Evolutionary conservation across 2,888 invertebrate genomes (phyloP).

Genomic region (Drosophila robusta): DNA sequence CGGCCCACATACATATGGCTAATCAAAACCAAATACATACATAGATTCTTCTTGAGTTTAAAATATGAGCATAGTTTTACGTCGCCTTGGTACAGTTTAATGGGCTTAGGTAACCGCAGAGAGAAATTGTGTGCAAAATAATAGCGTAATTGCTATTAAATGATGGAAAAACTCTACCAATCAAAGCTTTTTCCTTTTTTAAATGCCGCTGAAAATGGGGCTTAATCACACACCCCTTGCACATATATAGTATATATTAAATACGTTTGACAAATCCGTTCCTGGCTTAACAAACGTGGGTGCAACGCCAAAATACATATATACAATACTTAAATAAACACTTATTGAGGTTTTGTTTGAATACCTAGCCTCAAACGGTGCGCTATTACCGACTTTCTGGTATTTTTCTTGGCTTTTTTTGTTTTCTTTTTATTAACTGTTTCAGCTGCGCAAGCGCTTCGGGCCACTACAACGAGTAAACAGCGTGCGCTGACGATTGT

Average conservation of each 20-base stretch:
- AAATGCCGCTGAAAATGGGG: constrained; percentile 30
- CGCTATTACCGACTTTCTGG: constrained; percentile 38
- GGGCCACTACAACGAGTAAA: constrained; percentile 32
- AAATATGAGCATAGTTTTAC: constrained; percentile 1
- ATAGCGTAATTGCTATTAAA: constrained; percentile 47
- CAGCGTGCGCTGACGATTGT: constrained; percentile 72
- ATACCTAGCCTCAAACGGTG: constrained; percentile 32
- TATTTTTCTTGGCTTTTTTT: constrained; percentile 27
- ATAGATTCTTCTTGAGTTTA: not conserved
- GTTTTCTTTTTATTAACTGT: constrained; percentile 10
- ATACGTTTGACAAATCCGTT: constrained; percentile 45
- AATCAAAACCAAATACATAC: not conserved
- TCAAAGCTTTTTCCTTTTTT: constrained; percentile 54
- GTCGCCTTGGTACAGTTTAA: constrained; percentile 24
- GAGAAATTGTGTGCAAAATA: constrained; percentile 28
- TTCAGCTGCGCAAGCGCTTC: constrained; percentile 35
- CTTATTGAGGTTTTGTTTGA: constrained; percentile 46
- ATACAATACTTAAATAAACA: constrained; percentile 22
- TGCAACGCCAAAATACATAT: constrained; percentile 45
- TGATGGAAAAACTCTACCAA: constrained; percentile 33
- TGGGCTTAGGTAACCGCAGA: constrained; percentile 21
- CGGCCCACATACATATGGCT: not conserved
- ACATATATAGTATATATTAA: constrained; percentile 3
- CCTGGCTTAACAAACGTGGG: constrained; percentile 45
- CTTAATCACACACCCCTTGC: not conserved